Percentiles rank a stretch among this genome's conserved stretches.
Evolutionary conservation across 2,113 vertebrate genomes (phyloP).

Genomic region (Chiloscyllium plagiosum): DNA sequence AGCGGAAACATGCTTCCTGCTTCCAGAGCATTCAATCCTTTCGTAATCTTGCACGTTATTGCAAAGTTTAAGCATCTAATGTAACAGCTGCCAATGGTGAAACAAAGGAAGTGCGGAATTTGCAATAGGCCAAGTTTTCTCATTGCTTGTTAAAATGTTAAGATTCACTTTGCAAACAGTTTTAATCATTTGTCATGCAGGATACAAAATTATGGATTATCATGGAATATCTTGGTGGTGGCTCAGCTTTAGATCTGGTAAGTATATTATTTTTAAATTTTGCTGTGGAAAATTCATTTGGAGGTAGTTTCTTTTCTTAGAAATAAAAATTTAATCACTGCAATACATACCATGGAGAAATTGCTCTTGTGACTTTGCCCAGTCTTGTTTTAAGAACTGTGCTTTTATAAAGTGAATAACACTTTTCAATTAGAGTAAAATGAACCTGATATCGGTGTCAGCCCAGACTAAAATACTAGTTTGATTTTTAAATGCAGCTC

Average conservation of each 20-base stretch:
- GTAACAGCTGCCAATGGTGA: not conserved
- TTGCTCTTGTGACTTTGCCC: not conserved
- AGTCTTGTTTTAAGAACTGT: not conserved
- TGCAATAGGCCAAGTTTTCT: not conserved
- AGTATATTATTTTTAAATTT: slow-evolving; percentile 44
- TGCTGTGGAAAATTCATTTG: not conserved
- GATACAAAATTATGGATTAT: slow-evolving; percentile 96
- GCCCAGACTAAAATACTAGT: not conserved
- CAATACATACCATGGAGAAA: not conserved
- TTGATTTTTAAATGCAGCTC: not conserved
- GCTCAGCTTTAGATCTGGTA: slow-evolving; percentile 90
- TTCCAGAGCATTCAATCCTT: no score
- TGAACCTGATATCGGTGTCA: not conserved
- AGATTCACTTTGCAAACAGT: not conserved
- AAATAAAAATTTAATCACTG: not conserved
- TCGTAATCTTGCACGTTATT: no score
- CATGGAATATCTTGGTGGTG: slow-evolving; percentile 93
- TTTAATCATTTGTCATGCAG: slow-evolving; percentile 51
- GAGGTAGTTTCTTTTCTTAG: not conserved
- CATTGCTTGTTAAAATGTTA: not conserved
- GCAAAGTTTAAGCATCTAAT: not conserved
- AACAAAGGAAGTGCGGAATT: not conserved
- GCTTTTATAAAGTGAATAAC: not conserved
- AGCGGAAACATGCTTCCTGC: no score
- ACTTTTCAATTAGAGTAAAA: not conserved